Evolutionary conservation across 2,797 vertebrate species (phyloP).

Genomic region (Oryzias dopingdopingensis): DNA sequence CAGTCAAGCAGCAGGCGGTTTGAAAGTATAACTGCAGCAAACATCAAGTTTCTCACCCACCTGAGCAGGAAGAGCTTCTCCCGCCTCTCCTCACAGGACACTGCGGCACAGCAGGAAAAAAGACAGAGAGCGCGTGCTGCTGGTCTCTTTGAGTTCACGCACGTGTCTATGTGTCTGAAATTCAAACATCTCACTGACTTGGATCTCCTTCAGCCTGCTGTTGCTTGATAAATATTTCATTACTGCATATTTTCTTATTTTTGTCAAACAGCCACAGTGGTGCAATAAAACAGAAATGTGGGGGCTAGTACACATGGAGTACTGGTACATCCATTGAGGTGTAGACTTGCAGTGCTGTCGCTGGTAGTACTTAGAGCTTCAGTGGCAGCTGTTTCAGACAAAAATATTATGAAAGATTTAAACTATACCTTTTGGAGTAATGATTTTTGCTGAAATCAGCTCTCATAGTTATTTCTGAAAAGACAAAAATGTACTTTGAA

Average conservation of each 20-base stretch:
- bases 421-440: too few relatives aligned
- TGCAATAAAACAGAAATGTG: not conserved
- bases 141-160: constrained; percentile 8
- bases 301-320: too few relatives aligned
- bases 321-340: too few relatives aligned
- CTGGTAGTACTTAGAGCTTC: too few relatives aligned
- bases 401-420: too few relatives aligned
- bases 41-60: constrained; percentile 63
- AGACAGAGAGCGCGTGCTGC: constrained; percentile 20
- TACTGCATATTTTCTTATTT: constrained; percentile 20
- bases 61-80: constrained; percentile 44
- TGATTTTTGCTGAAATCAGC: too few relatives aligned
- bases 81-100: constrained; percentile 18
- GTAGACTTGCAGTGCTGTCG: too few relatives aligned
- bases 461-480: too few relatives aligned
- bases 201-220: constrained; percentile 12
- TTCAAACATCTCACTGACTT: constrained; percentile 3
- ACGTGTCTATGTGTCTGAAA: constrained; percentile 2
- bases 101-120: constrained; percentile 40
- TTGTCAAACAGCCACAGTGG: constrained; percentile 12
- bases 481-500: too few relatives aligned
- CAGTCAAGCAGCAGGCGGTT: constrained; percentile 41
- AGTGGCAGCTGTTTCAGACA: too few relatives aligned
- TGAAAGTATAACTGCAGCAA: constrained; percentile 44
- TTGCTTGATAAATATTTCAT: constrained; percentile 34